A percentile compares a stretch with the other conserved stretches of the same genome.
phyloP scores from a whole-genome alignment of 2,113 vertebrate species.

The Blennius ocellaris region DNA sequence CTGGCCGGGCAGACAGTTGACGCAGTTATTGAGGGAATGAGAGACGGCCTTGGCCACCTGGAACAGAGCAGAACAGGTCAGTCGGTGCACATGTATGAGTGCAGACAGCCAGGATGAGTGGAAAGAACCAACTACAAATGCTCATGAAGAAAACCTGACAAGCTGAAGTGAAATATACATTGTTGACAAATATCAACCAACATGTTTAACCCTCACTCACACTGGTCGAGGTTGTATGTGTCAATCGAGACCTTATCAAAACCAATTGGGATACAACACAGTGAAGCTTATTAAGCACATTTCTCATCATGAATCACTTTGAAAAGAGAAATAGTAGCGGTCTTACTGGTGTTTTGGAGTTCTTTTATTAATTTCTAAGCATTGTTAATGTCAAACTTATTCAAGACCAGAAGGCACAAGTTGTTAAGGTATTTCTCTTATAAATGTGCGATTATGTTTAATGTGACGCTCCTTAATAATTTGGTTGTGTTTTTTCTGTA shows the following conservation, averaged over 20 bases:
- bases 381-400: background rate
- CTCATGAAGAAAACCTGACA: conserved; percentile 28
- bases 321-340: background rate
- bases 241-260: no score
- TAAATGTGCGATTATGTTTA: conserved; percentile 19
- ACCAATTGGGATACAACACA: no score
- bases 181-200: conserved; percentile 46
- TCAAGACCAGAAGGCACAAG: conserved; percentile 18
- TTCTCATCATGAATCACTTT: background rate
- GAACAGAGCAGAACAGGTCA: conserved; percentile 9
- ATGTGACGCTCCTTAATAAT: conserved; percentile 4
- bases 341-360: background rate
- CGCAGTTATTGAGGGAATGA: conserved; percentile 97
- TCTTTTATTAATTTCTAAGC: background rate
- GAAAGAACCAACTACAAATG: conserved; percentile 33
- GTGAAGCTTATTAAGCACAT: no score
- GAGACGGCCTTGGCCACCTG: conserved; percentile 98
- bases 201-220: background rate
- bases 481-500: conserved; percentile 38
- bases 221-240: no score
- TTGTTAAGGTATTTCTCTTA: conserved; percentile 4
- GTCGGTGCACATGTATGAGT: background rate
- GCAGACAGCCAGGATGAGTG: background rate
- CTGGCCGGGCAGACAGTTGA: conserved; percentile 98
- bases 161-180: conserved; percentile 16